These are phyloP conservation scores for Dynastes tityus DNA, from an alignment of 2,888 invertebrate species.

Conservation along the genomic window DNA sequence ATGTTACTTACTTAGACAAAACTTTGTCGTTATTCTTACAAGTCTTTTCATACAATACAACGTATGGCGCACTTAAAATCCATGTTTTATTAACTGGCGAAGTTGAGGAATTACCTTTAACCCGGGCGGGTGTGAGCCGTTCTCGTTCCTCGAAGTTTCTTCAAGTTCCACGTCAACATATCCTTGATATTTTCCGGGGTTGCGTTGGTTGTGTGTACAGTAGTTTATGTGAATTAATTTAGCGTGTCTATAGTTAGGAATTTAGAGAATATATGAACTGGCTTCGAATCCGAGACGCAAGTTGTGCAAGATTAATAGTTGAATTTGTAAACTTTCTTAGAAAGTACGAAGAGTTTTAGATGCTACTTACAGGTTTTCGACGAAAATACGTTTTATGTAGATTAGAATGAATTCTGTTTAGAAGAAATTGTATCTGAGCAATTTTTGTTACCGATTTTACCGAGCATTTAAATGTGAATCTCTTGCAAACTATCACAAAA, in stretches of 20 bases:
- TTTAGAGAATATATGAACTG: neutral
- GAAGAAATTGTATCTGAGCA: too few relatives aligned
- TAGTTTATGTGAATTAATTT: constrained; percentile 17
- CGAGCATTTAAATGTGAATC: too few relatives aligned
- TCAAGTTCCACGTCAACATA: constrained; percentile 9
- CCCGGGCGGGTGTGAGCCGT: neutral
- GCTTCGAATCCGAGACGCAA: neutral
- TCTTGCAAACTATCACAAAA: too few relatives aligned
- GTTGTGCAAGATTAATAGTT: neutral
- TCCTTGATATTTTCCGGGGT: neutral
- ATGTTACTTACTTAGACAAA: neutral
- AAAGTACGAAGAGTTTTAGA: too few relatives aligned
- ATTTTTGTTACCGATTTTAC: too few relatives aligned
- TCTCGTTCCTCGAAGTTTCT: neutral
- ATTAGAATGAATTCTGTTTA: too few relatives aligned
- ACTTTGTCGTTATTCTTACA: neutral
- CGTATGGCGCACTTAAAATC: neutral
- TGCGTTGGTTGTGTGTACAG: neutral
- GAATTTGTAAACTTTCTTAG: neutral
- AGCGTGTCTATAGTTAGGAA: constrained; percentile 6
- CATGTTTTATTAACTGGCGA: constrained; percentile 6
- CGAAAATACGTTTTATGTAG: too few relatives aligned
- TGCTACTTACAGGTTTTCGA: too few relatives aligned
- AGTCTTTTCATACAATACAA: neutral
- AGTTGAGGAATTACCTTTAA: constrained; percentile 24